These are phyloP conservation scores for Ephialtes manifestator DNA, from an alignment of 2,888 invertebrate genomes.

Conservation along the genomic window DNA sequence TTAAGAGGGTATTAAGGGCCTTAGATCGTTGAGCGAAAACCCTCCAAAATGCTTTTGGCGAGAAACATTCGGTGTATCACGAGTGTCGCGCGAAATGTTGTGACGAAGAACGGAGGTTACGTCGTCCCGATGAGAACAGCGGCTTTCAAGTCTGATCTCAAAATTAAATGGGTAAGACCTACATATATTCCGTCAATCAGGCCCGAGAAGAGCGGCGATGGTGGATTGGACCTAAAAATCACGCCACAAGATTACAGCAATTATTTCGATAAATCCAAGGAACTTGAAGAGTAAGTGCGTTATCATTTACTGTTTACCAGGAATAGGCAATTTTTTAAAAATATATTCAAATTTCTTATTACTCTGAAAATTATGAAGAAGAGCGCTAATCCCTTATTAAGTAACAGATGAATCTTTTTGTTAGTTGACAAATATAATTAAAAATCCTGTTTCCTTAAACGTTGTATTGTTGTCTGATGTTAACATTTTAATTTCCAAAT, in stretches of 20 bases:
- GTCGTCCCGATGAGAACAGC: slow-evolving; percentile 85
- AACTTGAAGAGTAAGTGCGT: slow-evolving; percentile 90
- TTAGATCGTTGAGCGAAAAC: neutral
- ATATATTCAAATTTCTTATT: too few species aligned
- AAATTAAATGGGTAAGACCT: slow-evolving; percentile 93
- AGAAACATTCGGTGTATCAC: slow-evolving; percentile 65
- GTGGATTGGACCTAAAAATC: slow-evolving; percentile 88
- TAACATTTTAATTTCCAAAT: too few species aligned
- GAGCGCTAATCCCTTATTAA: too few species aligned
- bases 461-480: too few species aligned
- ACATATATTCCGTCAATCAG: slow-evolving; percentile 89
- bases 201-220: slow-evolving; percentile 91
- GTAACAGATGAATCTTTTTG: too few species aligned
- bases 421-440: too few species aligned
- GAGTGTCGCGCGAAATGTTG: slow-evolving; percentile 59
- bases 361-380: too few species aligned
- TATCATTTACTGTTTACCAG: slow-evolving; percentile 48
- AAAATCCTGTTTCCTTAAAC: too few species aligned
- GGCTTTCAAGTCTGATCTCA: slow-evolving; percentile 90
- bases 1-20: neutral
- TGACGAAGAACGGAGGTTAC: slow-evolving; percentile 59
- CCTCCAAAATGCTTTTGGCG: slow-evolving; percentile 72
- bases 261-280: slow-evolving; percentile 89
- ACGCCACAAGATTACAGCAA: slow-evolving; percentile 87
- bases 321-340: too few species aligned